Evolutionary conservation across 2,113 vertebrate species (phyloP).

Genomic region (Hippocampus comes): DNA sequence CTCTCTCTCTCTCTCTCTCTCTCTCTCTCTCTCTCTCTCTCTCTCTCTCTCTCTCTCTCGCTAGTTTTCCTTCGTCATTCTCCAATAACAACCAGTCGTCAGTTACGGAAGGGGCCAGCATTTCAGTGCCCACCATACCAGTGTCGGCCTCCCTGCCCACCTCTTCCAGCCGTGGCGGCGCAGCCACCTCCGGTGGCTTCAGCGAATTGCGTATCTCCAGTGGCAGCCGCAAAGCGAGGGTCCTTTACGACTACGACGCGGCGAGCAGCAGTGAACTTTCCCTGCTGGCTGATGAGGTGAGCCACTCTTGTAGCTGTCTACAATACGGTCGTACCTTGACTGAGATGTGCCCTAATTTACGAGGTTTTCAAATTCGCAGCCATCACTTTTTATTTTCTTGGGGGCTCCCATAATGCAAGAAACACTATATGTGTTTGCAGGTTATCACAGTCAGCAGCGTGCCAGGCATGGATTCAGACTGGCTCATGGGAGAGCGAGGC

Average conservation of each 20-base stretch:
- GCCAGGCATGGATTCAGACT: conserved; percentile 94
- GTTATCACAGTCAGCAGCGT: conserved; percentile 93
- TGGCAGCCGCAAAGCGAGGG: conserved; percentile 87
- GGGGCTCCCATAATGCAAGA: neutral
- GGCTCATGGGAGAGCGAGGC: conserved; percentile 96
- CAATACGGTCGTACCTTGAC: no score
- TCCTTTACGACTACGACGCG: conserved; percentile 97
- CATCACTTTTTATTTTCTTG: no score
- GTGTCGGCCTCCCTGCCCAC: conserved; percentile 79
- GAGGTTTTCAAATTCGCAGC: no score
- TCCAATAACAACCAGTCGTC: conserved; percentile 93
- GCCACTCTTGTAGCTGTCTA: neutral
- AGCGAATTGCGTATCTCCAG: conserved; percentile 82
- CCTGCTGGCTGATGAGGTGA: conserved; percentile 95
- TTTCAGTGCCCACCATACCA: conserved; percentile 77
- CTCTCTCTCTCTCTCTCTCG: neutral
- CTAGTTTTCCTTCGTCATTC: conserved; percentile 90
- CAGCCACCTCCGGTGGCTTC: conserved; percentile 76
- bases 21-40: no score
- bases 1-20: no score
- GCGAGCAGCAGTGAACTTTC: conserved; percentile 94
- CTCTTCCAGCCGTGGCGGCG: conserved; percentile 63
- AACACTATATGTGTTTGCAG: conserved; percentile 56
- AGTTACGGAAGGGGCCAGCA: conserved; percentile 69
- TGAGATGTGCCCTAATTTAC: no score